A percentile compares a stretch with the other conserved stretches of the same genome.
Evolutionary conservation across 2,888 invertebrate genomes (phyloP).

Genomic region (Erebia epiphron): DNA sequence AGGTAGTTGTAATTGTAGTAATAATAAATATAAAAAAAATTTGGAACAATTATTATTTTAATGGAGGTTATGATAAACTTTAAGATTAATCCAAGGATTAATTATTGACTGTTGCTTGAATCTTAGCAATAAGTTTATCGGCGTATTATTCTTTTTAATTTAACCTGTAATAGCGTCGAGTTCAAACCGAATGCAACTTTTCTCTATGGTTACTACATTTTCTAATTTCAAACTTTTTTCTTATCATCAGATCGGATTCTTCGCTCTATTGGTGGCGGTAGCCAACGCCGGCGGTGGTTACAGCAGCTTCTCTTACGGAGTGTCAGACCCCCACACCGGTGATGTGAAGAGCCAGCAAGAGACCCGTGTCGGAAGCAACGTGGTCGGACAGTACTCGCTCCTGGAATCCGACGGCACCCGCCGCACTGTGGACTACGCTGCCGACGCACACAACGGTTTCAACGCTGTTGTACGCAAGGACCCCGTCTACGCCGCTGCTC

Average conservation of each 20-base stretch:
- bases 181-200: not conserved
- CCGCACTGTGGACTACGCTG: conserved; percentile 79
- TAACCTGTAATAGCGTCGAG: not conserved
- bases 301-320: conserved; percentile 77
- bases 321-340: conserved; percentile 76
- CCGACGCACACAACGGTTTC: conserved; percentile 75
- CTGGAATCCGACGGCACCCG: conserved; percentile 77
- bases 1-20: conserved; percentile 41
- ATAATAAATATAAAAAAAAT: conserved; percentile 1
- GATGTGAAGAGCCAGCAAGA: conserved; percentile 78
- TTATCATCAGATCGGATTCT: conserved; percentile 69
- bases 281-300: conserved; percentile 61
- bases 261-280: conserved; percentile 73
- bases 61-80: not conserved
- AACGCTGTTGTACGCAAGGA: conserved; percentile 80
- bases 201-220: not conserved
- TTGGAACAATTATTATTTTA: not conserved
- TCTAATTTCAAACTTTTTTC: not conserved
- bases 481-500: conserved; percentile 49
- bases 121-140: not conserved
- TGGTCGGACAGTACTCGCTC: conserved; percentile 77
- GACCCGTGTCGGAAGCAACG: conserved; percentile 72
- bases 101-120: no score
- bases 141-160: not conserved
- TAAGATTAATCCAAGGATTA: not conserved